These are phyloP conservation scores for Cephus rjabovi DNA, from an alignment of 2,888 invertebrate genomes.

Conservation along the genomic window DNA sequence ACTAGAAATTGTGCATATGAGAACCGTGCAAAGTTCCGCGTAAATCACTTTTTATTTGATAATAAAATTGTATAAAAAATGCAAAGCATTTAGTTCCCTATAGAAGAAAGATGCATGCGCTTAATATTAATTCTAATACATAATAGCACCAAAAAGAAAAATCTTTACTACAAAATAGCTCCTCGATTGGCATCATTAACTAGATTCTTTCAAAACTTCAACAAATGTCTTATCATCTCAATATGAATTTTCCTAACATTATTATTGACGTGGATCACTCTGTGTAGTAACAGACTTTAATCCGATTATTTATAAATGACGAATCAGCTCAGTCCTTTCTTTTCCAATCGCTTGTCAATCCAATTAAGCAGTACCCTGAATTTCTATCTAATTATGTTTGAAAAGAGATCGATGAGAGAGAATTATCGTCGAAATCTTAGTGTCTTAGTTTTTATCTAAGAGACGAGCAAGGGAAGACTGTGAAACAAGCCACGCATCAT, in stretches of 20 bases:
- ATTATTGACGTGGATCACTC: background rate
- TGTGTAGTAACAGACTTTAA: background rate
- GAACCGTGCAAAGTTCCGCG: background rate
- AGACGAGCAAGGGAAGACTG: background rate
- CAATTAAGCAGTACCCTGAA: background rate
- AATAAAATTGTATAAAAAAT: background rate
- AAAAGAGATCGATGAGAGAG: background rate
- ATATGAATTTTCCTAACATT: background rate
- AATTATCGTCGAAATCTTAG: background rate
- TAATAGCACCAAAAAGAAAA: background rate
- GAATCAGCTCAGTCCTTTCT: background rate
- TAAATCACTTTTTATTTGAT: background rate
- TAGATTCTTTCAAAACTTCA: background rate
- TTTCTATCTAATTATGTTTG: background rate
- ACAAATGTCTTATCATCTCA: background rate
- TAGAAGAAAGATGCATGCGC: background rate
- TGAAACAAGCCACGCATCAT: background rate
- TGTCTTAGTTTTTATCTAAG: background rate
- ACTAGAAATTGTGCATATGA: background rate
- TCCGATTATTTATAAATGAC: background rate
- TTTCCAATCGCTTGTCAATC: background rate
- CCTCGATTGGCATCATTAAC: background rate
- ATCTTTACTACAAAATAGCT: background rate
- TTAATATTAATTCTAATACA: background rate
- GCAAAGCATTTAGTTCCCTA: background rate